These are phyloP conservation scores for Argyresthia albistria DNA, from an alignment of 2,888 invertebrate species.

Conservation along the genomic window DNA sequence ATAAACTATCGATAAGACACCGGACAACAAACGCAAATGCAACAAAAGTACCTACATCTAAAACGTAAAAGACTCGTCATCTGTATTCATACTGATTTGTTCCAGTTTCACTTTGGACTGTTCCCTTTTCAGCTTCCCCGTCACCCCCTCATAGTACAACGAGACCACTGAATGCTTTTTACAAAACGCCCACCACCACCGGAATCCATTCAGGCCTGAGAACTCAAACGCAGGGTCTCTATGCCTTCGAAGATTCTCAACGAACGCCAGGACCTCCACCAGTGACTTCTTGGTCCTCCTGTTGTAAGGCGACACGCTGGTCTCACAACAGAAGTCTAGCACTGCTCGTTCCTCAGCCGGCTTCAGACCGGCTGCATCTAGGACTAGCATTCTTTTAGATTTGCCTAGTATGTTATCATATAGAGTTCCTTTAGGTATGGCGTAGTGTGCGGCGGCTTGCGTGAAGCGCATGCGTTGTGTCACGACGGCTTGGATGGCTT, in stretches of 20 bases:
- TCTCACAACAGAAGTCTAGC: constrained; percentile 82
- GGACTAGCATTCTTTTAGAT: constrained; percentile 81
- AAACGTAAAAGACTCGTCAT: constrained; percentile 26
- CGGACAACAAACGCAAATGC: too few relatives aligned
- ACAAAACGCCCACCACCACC: constrained; percentile 90
- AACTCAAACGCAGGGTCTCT: constrained; percentile 78
- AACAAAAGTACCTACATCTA: not conserved
- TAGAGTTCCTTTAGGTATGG: constrained; percentile 83
- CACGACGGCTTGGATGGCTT: constrained; percentile 83
- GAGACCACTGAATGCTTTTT: constrained; percentile 84
- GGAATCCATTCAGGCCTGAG: constrained; percentile 79
- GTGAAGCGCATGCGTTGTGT: constrained; percentile 85
- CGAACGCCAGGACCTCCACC: constrained; percentile 74
- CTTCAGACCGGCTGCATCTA: constrained; percentile 78
- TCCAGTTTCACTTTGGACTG: constrained; percentile 12
- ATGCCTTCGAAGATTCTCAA: constrained; percentile 72
- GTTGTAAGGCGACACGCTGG: constrained; percentile 79
- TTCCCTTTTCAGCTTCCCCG: not conserved
- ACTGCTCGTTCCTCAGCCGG: constrained; percentile 75
- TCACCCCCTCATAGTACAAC: constrained; percentile 26
- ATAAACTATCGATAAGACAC: not conserved
- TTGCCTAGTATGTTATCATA: constrained; percentile 86
- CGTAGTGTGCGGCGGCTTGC: constrained; percentile 79
- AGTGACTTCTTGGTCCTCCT: constrained; percentile 80
- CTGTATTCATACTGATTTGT: constrained; percentile 15